Evolutionary conservation across 2,888 invertebrate species (phyloP), one percentile per base, ranked within the genome.

Genomic region (Drosophila ochracea): DNA sequence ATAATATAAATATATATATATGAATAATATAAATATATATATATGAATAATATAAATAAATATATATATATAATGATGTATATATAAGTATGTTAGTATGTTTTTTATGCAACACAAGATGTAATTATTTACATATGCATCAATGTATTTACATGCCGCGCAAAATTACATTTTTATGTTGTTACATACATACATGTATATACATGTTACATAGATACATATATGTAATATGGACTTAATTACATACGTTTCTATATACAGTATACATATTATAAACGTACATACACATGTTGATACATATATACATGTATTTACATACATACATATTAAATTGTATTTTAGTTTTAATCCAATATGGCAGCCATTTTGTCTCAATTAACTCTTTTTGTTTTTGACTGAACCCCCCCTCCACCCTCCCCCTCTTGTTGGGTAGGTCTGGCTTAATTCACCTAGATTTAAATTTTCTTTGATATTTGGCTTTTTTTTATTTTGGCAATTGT

Each of bases 341-440:
- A 89, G 91, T 84, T 87, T 89, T 90, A 90, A 91, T 91, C 84
- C 91, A 90, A 91, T 90, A 91, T 91, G 90, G 90, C 90, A 90
- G 90, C 91, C 88, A 87, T 87, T 90, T 87, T 87, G 91, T 89
- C 84, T 86, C 70, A 86, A 86, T 88, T 76, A 84, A 89, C 75
- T 83, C 85, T 84, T 25, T 79, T 79, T 68, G 70, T 71, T 61
- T 70, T 58, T 60, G 70, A 47, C 67, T 60, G 54, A 35, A 28
- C 35, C 4, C 16, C 50, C 63, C 59, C 64, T 41, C 66, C 57
- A 35, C 4, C 37, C 43, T 31, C 31, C 59, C 21, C 6, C 21
- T 21, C 9, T 43, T 25, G 21, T 33, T 37, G 7, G 57, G 35
- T 31, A 25, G 75, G 60, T 57, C 62, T 59, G 68, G 50, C 65